Percentiles rank a stretch among this genome's conserved stretches.
Evolutionary conservation across 2,797 vertebrate genomes (phyloP).

Genomic region (Spinibarbus caldwelli): DNA sequence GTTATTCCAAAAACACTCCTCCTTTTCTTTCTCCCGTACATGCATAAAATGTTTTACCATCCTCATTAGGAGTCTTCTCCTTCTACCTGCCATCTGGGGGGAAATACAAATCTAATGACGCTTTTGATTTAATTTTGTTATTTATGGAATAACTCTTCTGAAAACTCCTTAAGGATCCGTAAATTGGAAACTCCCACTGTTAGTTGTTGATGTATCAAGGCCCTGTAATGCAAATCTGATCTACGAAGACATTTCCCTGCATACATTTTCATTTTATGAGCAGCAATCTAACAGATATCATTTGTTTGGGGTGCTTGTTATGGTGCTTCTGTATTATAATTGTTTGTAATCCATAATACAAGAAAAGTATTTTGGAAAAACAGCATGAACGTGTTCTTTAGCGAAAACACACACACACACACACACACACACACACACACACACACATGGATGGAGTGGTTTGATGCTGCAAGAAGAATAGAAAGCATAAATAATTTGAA

Average conservation of each 20-base stretch:
- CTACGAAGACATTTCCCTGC: constrained; percentile 1
- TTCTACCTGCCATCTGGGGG: constrained; percentile 36
- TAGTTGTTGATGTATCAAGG: constrained; percentile 23
- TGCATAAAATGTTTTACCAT: constrained; percentile 17
- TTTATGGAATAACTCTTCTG: constrained; percentile 28
- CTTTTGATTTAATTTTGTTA: constrained; percentile 45
- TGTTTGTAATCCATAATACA: neutral
- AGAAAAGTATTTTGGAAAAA: neutral
- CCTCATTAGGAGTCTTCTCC: constrained; percentile 29
- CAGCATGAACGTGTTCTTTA: neutral
- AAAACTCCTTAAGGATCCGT: constrained; percentile 21
- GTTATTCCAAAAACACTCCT: constrained; percentile 23
- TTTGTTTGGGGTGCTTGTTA: neutral
- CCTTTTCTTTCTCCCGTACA: constrained; percentile 3
- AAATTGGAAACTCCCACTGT: constrained; percentile 31
- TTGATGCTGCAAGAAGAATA: neutral
- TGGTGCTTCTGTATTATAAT: neutral
- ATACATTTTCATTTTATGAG: constrained; percentile 28
- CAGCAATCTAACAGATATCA: neutral
- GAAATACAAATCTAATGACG: constrained; percentile 41
- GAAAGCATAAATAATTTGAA: neutral
- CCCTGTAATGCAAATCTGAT: constrained; percentile 28
- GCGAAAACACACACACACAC: too few species aligned
- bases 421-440: too few species aligned
- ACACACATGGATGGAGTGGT: neutral